A percentile compares a stretch with the other conserved stretches of the same genome.
These are phyloP conservation scores for Diplosoma virens DNA, from an alignment of 23 tunicate genomes.

Conservation along the genomic window DNA sequence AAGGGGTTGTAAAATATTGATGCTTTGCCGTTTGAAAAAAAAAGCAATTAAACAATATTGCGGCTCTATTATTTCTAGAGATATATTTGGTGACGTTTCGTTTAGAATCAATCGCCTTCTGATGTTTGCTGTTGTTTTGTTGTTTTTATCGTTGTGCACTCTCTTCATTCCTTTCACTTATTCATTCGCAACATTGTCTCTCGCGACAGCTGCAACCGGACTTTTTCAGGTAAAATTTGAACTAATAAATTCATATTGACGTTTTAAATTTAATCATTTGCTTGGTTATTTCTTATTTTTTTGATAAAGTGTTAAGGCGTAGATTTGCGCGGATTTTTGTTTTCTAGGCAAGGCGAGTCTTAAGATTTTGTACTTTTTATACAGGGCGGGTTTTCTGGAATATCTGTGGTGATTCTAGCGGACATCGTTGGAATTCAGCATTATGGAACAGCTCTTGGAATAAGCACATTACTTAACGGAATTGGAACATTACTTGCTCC, in stretches of 20 bases:
- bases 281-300: no score
- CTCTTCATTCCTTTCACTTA: constrained; percentile 51
- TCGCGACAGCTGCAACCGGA: constrained; percentile 67
- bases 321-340: no score
- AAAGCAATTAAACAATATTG: no score
- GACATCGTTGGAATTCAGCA: constrained; percentile 68
- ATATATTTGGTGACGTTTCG: no score
- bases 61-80: no score
- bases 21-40: no score
- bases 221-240: constrained; percentile 66
- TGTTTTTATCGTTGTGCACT: constrained; percentile 48
- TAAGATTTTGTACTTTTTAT: background rate
- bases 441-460: constrained; percentile 79
- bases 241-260: background rate
- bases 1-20: no score
- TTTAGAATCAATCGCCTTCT: constrained; percentile 68
- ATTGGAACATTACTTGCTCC: constrained; percentile 69
- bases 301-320: no score
- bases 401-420: constrained; percentile 76
- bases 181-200: constrained; percentile 61
- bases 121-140: constrained; percentile 63
- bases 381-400: constrained; percentile 92
- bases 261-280: background rate
- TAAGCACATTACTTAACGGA: constrained; percentile 75
- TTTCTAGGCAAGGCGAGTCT: no score